A percentile compares a stretch with the other conserved stretches of the same genome.
phyloP scores from a whole-genome alignment of 2,797 vertebrate genomes.

The Anniella stebbinsi region DNA sequence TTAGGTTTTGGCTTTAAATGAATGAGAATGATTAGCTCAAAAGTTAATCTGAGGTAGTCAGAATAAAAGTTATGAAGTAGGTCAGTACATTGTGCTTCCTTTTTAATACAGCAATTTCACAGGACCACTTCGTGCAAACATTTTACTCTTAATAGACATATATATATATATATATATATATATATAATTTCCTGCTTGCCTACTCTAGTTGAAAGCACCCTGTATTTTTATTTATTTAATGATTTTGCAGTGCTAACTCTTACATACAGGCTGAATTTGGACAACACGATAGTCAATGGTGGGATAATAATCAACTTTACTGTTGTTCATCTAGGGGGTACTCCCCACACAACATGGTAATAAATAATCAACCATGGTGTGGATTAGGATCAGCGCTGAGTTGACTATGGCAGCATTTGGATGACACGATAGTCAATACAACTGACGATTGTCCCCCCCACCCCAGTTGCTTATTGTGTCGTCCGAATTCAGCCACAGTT shows the following conservation, averaged over 20 bases:
- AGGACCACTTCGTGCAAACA: constrained; percentile 54
- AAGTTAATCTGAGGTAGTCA: constrained; percentile 63
- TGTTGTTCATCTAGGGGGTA: too few relatives aligned
- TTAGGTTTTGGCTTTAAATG: constrained; percentile 68
- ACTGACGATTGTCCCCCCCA: too few relatives aligned
- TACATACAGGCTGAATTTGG: too few relatives aligned
- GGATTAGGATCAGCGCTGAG: too few relatives aligned
- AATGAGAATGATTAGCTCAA: constrained; percentile 69
- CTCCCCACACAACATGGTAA: too few relatives aligned
- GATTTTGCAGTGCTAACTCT: constrained; percentile 61
- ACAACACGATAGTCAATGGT: too few relatives aligned
- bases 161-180: constrained; percentile 42
- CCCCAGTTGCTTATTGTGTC: too few relatives aligned
- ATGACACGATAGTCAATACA: too few relatives aligned
- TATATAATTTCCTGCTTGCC: constrained; percentile 36
- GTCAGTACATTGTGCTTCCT: constrained; percentile 64
- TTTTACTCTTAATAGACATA: constrained; percentile 59
- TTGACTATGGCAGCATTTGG: too few relatives aligned
- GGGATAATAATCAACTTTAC: too few relatives aligned
- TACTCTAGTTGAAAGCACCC: constrained; percentile 41
- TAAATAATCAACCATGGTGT: too few relatives aligned
- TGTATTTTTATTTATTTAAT: neutral
- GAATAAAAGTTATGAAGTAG: constrained; percentile 66
- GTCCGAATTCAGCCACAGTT: too few relatives aligned
- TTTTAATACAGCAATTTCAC: constrained; percentile 56